phyloP scores from a whole-genome alignment of 1,140 invertebrate genomes.

The Drosophila rufa region DNA sequence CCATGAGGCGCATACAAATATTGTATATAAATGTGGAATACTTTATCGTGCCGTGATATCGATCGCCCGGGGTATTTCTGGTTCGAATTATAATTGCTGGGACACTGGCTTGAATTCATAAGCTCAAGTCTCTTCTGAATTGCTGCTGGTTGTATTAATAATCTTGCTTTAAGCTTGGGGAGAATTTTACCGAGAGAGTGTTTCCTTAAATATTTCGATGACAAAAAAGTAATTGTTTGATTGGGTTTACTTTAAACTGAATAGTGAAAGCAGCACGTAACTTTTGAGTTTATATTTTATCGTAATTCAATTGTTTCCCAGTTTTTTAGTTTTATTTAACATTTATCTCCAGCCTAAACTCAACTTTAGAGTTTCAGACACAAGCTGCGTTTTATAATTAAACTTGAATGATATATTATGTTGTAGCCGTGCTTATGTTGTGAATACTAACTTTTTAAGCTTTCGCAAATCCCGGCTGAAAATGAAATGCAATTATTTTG shows the following conservation, averaged over 20 bases:
- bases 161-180: constrained; percentile 1
- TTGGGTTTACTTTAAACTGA: background rate
- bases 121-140: background rate
- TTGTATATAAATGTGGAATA: constrained; percentile 24
- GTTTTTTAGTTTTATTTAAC: background rate
- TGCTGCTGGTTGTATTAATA: background rate
- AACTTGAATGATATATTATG: constrained; percentile 5
- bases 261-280: too few species aligned
- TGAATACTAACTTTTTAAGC: constrained; percentile 25
- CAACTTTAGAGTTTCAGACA: background rate
- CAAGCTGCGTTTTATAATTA: constrained; percentile 6
- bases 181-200: background rate
- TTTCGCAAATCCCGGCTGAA: constrained; percentile 20
- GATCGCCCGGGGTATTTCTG: constrained; percentile 17
- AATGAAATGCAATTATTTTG: constrained; percentile 22
- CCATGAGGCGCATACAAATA: constrained; percentile 49
- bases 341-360: background rate
- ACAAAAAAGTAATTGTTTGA: background rate
- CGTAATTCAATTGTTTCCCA: background rate
- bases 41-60: constrained; percentile 23
- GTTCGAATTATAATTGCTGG: constrained; percentile 41
- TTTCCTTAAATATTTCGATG: background rate
- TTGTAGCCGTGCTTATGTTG: constrained; percentile 2
- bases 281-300: background rate
- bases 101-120: constrained; percentile 18